Base-by-base conservation (phyloP, 2,797 vertebrate species). In the Poecilia velifera region DNA sequence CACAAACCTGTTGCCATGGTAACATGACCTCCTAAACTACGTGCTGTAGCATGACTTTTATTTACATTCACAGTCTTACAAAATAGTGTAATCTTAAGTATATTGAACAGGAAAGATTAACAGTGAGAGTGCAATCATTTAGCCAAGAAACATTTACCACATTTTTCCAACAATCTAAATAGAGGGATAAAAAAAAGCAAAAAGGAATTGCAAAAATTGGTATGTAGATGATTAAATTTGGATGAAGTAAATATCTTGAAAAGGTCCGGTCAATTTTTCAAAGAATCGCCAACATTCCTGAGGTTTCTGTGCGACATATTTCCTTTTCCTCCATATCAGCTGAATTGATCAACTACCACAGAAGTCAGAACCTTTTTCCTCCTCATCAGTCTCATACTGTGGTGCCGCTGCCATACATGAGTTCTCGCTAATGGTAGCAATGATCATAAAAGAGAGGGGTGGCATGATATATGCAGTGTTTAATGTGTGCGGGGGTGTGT, bases 401-500 rank as follows among this genome's bases (percentile, higher is more conserved):
- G 59, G 59, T 34, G 6, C 55, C 1, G 25, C 53, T 12, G 55
- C 55, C 55, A 57, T 57, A 28, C 59, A 62, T 62, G 59, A 62
- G 16, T 62, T 18, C 59, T 62, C 16, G 16, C 59, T 62, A 72
- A 72, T 82, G 55, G 80, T 74, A 4, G 76, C 78, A 74, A 62
- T 31, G 51, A 82, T 77, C 41, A 70, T 12, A 62, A 62, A 34
- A 53, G 68, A 68, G 64, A 73, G 31, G 53, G 53, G n/a, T 36
- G 45, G 71, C 55, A 6, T 68, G 70, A 82, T 22, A 3, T 80
- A 76, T 81, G 74, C n/a, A 79, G 72, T 59, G 14, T 53, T 74
- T 76, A 43, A 72, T 80, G 73, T 80, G 39, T 80, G 73, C 76
- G 39, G 10, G 45, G 31, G 59, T 62, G 59, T 34, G 59, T 62